Base-by-base conservation (phyloP, 2,113 vertebrate species). In the Dipodomys spectabilis region DNA sequence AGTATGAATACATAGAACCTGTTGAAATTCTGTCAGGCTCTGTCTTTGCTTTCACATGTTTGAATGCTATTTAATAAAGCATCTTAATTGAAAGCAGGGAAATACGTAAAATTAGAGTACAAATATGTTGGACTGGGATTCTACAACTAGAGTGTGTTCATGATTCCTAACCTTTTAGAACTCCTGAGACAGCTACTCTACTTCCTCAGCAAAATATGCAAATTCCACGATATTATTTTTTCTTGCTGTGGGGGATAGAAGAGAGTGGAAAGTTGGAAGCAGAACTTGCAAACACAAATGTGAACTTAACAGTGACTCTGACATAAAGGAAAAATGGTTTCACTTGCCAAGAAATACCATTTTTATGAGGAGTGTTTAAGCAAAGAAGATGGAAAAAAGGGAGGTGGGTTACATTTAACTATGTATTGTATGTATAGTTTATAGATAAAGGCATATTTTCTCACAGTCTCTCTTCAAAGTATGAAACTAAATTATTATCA, bases 1-100 rank as follows among this genome's bases (percentile, higher is more conserved):
- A 97, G 95, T 93, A 97, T 96, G 96, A 98, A 97, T 94, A 96
- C 95, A 97, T 94, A 93, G 97, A 98, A 98, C 97, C 98, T 98
- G 97, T 97, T 97, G 97, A 98, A 98, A 97, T 96, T 97, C 96
- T 98, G 97, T 97, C 97, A 98, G 96, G 96, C 96, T 98, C 96
- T 97, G 95, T 98, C 97, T 98, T 97, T 30, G 0, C 92, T 97
- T 97, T 97, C 96, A 94, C 91, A 82, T 98, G 95, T 97, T 97
- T 97, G 87, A 98, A 95, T 96, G 97, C 93, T 96, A 60, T 97
- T 98, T 98, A 98, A 98, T 98, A 98, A 97, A 96, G 95, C 75
- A 0, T 96, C 97, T 97, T 95, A 96, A 97, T 73, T 95, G 96
- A 97, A 98, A 97, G 95, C 82, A 94, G 94, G 97, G 91, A 92